A percentile compares a stretch with the other conserved stretches of the same genome.
Evolutionary conservation across 2,113 vertebrate species (phyloP).

Genomic region (Aleadryas rufinucha): DNA sequence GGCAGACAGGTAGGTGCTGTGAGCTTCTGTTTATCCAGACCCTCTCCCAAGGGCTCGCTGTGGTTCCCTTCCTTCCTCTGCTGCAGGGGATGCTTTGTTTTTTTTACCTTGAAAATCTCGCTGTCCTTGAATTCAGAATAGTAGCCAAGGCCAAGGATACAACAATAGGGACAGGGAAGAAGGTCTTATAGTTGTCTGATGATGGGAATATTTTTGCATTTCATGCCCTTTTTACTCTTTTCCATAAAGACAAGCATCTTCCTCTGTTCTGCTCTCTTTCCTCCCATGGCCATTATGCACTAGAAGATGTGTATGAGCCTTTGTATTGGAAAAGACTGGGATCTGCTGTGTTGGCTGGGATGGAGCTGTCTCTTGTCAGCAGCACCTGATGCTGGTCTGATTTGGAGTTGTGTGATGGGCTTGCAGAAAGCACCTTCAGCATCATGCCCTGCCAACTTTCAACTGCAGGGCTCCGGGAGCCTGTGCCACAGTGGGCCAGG

Average conservation of each 20-base stretch:
- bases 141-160: background rate
- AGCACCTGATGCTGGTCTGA: background rate
- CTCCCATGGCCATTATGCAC: background rate
- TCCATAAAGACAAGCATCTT: background rate
- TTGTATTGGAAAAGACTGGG: background rate
- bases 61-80: background rate
- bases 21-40: background rate
- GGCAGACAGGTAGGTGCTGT: background rate
- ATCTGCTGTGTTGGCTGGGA: background rate
- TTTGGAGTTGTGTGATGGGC: background rate
- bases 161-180: background rate
- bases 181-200: background rate
- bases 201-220: background rate
- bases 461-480: background rate
- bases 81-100: background rate
- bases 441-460: background rate
- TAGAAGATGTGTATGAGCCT: background rate
- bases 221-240: background rate
- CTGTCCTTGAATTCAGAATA: slow-evolving; percentile 9
- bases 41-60: background rate
- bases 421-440: background rate
- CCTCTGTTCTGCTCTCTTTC: background rate
- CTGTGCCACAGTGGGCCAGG: background rate
- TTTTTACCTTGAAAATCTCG: background rate
- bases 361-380: background rate